Conservation (phyloP, 2,113 vertebrate genomes). For the Poecilia latipinna region DNA sequence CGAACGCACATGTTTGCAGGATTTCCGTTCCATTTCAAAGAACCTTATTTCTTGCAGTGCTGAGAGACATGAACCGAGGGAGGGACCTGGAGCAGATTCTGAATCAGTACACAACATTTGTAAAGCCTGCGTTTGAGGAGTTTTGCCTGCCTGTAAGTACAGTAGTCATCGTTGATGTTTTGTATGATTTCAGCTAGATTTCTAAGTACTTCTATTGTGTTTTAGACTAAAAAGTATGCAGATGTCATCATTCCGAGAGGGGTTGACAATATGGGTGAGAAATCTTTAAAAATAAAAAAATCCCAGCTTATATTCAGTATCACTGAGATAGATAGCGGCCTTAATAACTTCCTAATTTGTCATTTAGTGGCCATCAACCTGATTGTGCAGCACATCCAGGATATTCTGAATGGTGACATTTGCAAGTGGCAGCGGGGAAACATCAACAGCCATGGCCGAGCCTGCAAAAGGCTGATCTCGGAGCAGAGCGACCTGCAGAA, state of each 20-base stretch:
- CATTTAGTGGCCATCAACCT: conserved; percentile 94
- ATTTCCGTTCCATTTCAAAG: not conserved
- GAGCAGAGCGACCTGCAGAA: conserved; percentile 79
- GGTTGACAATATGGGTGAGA: conserved; percentile 97
- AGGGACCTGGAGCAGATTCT: conserved; percentile 97
- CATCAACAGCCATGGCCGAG: conserved; percentile 67
- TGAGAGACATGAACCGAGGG: conserved; percentile 92
- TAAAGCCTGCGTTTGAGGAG: conserved; percentile 97
- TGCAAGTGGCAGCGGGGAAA: conserved; percentile 91
- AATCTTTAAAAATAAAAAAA: not conserved
- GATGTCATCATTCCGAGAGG: conserved; percentile 97
- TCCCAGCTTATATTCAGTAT: not conserved
- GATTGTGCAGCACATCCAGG: conserved; percentile 98
- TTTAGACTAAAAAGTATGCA: conserved; percentile 96
- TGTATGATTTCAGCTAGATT: not conserved
- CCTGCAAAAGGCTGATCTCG: conserved; percentile 83
- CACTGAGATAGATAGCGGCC: not conserved
- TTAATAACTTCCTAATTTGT: not conserved
- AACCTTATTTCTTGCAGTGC: conserved; percentile 76
- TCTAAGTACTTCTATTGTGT: conserved; percentile 31
- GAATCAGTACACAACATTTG: conserved; percentile 94
- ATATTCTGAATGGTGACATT: conserved; percentile 93
- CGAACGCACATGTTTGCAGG: not conserved
- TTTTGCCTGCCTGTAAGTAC: conserved; percentile 91
- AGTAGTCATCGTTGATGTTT: not conserved